Evolutionary conservation across 2,888 invertebrate genomes (phyloP).

Genomic region (Eulithis prunata): DNA sequence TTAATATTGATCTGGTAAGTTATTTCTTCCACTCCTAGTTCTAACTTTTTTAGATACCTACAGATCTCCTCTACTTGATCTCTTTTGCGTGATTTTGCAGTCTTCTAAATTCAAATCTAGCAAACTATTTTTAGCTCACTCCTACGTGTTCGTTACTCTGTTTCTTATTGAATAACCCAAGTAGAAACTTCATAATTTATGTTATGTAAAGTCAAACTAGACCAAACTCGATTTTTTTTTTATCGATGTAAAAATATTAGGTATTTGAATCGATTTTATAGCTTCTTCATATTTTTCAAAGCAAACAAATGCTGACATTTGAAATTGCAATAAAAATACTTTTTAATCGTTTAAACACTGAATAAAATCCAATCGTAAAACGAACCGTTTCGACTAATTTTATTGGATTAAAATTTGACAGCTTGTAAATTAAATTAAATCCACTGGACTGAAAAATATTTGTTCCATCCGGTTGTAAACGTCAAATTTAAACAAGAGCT

Average conservation of each 20-base stretch:
- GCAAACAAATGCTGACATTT: no score
- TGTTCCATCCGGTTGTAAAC: slow-evolving; percentile 30
- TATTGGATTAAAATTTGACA: slow-evolving; percentile 34
- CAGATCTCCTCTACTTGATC: no score
- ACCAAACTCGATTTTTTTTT: no score
- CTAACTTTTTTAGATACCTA: not conserved
- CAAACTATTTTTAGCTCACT: no score
- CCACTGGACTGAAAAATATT: slow-evolving; percentile 28
- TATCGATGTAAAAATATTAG: no score
- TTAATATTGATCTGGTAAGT: slow-evolving; percentile 92
- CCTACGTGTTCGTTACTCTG: no score
- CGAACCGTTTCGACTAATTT: slow-evolving; percentile 28
- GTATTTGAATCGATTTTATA: no score
- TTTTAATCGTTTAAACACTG: slow-evolving; percentile 8
- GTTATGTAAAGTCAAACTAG: no score
- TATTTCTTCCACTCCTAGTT: not conserved
- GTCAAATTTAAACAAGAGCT: slow-evolving; percentile 10
- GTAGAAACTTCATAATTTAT: no score
- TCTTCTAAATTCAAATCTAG: no score
- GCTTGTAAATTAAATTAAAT: slow-evolving; percentile 33
- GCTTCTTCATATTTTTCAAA: not conserved
- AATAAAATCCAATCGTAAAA: slow-evolving; percentile 36
- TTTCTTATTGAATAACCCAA: no score
- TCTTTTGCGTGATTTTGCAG: no score
- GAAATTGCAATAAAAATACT: not conserved